Conservation (phyloP, 2,888 invertebrate genomes). For the Dasypolia templi region DNA sequence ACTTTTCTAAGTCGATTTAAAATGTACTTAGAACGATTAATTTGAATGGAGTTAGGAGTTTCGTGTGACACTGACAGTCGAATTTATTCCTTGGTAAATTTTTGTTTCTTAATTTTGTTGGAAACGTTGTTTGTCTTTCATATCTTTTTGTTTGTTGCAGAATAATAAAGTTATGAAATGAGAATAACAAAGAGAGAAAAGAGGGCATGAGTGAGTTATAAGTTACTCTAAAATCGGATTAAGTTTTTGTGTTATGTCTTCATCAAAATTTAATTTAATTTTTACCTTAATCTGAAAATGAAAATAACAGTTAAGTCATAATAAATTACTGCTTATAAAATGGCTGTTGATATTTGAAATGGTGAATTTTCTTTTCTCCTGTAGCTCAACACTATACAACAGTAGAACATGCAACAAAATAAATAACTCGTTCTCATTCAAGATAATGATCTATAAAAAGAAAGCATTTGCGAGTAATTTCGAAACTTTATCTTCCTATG, state of each 20-base stretch:
- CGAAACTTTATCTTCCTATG: constrained; percentile 9
- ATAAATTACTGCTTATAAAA: not conserved
- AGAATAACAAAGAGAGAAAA: constrained; percentile 56
- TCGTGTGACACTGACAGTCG: constrained; percentile 74
- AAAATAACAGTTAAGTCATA: constrained; percentile 7
- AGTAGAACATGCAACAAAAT: not conserved
- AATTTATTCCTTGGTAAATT: constrained; percentile 69
- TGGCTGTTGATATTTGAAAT: not conserved
- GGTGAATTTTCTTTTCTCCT: not conserved
- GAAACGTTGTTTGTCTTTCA: constrained; percentile 61
- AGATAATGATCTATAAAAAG: constrained; percentile 2
- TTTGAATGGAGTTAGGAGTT: constrained; percentile 76
- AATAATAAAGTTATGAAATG: constrained; percentile 63
- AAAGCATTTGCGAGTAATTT: constrained; percentile 14
- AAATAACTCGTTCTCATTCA: not conserved
- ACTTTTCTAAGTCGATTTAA: constrained; percentile 80
- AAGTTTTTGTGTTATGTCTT: constrained; percentile 55
- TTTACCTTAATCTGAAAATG: constrained; percentile 20
- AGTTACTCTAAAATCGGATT: constrained; percentile 58
- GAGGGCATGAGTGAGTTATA: constrained; percentile 51
- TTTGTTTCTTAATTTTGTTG: constrained; percentile 70
- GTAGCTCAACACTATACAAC: not conserved
- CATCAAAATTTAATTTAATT: constrained; percentile 33
- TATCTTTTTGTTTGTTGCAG: constrained; percentile 63
- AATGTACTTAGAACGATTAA: constrained; percentile 80